Evolutionary conservation across 2,113 vertebrate species (phyloP).

Genomic region (Pipra filicauda): DNA sequence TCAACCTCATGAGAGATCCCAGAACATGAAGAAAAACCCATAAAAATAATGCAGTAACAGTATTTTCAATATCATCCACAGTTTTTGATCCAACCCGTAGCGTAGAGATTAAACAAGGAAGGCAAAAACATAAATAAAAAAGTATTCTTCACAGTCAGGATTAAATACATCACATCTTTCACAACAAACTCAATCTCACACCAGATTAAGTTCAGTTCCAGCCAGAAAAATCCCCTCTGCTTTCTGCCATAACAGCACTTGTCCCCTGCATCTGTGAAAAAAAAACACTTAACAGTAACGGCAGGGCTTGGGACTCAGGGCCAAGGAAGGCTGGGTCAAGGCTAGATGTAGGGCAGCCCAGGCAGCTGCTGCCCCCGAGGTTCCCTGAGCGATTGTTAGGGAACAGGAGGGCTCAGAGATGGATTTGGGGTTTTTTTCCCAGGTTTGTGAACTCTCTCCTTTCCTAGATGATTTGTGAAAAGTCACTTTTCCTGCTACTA

Average conservation of each 20-base stretch:
- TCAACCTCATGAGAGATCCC: neutral
- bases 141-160: neutral
- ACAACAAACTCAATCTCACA: neutral
- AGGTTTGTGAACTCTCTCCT: neutral
- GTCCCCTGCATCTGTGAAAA: neutral
- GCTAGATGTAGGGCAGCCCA: neutral
- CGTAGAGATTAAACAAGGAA: neutral
- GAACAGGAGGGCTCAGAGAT: neutral
- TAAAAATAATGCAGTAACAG: neutral
- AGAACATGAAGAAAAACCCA: neutral
- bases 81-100: neutral
- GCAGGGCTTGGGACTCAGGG: neutral
- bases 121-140: neutral
- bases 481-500: neutral
- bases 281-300: neutral
- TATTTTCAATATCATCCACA: neutral
- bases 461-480: neutral
- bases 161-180: neutral
- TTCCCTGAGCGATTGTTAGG: neutral
- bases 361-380: neutral
- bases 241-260: neutral
- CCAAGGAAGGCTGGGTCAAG: neutral
- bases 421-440: fast-evolving
- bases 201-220: neutral
- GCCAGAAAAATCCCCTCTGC: neutral